Conservation (phyloP, 2,113 vertebrate genomes). For the Antigone vipio region DNA sequence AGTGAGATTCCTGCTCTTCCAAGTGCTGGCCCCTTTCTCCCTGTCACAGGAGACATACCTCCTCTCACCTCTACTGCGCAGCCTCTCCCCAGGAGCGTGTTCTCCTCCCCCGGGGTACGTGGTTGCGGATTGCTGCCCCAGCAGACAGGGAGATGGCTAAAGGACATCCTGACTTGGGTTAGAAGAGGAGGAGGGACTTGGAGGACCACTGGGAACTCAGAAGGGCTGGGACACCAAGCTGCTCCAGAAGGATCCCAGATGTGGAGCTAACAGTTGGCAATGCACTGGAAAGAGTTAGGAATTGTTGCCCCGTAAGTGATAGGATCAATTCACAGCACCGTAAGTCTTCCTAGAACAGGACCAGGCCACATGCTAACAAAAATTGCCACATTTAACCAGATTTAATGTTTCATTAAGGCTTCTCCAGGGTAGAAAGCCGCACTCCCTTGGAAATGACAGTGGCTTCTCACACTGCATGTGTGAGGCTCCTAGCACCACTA, state of each 20-base stretch:
- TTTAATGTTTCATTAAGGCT: neutral
- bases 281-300: neutral
- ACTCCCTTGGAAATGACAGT: neutral
- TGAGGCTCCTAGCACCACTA: neutral
- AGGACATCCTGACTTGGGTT: neutral
- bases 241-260: neutral
- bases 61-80: neutral
- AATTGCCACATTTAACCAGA: neutral
- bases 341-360: neutral
- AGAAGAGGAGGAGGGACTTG: neutral
- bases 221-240: neutral
- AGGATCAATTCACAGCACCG: neutral
- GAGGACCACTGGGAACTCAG: neutral
- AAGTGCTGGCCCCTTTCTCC: neutral
- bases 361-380: neutral
- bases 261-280: neutral
- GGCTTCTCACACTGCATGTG: neutral
- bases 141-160: neutral
- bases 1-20: neutral
- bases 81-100: neutral
- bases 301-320: neutral
- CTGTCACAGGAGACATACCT: neutral
- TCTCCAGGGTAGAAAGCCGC: neutral
- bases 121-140: neutral
- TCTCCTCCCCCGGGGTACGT: neutral